A percentile compares a stretch with the other conserved stretches of the same genome.
Evolutionary conservation across 2,797 vertebrate species (phyloP).

Genomic region (Acestrorhynchus altus): DNA sequence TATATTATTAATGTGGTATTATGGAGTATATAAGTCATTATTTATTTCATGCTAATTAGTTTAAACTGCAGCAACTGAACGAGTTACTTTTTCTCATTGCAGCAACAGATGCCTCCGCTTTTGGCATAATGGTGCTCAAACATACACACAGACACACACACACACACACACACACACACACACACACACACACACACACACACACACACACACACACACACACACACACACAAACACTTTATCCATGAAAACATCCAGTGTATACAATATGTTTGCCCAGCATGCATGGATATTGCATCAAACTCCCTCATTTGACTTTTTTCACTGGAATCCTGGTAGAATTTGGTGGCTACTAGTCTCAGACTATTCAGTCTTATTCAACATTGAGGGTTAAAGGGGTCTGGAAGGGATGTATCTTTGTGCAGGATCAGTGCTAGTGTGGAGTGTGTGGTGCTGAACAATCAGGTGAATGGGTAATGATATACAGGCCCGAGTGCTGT

Average conservation of each 20-base stretch:
- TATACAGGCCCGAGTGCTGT: not conserved
- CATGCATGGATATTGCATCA: not conserved
- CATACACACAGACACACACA: not conserved
- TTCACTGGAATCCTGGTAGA: not conserved
- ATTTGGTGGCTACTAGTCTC: not conserved
- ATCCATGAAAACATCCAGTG: not conserved
- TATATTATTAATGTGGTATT: no score
- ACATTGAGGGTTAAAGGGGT: not conserved
- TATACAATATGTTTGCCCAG: not conserved
- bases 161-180: no score
- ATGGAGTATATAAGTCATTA: not conserved
- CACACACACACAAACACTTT: not conserved
- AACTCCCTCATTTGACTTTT: not conserved
- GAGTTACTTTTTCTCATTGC: not conserved
- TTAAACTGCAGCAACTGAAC: not conserved
- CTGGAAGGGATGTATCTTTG: constrained; percentile 8
- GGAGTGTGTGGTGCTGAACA: not conserved
- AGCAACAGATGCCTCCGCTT: not conserved
- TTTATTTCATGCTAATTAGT: not conserved
- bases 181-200: not conserved
- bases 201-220: not conserved
- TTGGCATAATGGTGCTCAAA: no score
- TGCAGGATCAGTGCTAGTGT: not conserved
- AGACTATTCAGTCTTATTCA: not conserved
- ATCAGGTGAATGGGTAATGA: not conserved